These are phyloP conservation scores for Microcebus lehilahytsara DNA, from an alignment of 2,113 vertebrate genomes.

Conservation along the genomic window DNA sequence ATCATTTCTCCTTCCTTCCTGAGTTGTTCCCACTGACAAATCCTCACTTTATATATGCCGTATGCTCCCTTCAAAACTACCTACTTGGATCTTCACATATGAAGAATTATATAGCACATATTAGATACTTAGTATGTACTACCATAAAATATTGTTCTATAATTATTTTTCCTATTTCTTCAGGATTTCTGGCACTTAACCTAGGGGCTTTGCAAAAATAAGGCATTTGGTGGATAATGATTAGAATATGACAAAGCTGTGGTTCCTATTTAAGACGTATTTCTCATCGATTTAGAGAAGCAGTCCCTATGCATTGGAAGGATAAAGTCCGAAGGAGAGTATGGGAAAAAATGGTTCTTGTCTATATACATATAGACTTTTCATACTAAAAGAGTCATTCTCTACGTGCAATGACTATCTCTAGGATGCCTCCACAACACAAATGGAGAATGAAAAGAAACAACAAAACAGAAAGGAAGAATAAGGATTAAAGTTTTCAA, in stretches of 20 bases:
- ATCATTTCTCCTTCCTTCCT: background rate
- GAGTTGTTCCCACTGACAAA: background rate
- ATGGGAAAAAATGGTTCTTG: background rate
- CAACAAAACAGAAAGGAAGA: background rate
- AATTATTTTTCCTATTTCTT: background rate
- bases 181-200: background rate
- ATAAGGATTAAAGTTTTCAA: background rate
- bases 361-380: too few species aligned
- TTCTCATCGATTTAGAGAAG: background rate
- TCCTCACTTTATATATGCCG: background rate
- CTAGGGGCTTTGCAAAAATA: background rate
- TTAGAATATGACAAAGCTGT: background rate
- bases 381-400: background rate
- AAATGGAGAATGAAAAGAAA: background rate
- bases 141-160: background rate
- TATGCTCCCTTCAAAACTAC: background rate
- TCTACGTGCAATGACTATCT: background rate
- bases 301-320: background rate
- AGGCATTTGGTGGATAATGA: background rate
- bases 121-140: background rate
- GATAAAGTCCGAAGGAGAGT: background rate
- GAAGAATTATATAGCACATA: background rate
- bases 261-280: background rate
- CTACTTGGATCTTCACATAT: background rate
- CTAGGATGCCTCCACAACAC: background rate